phyloP scores from a whole-genome alignment of 2,797 vertebrate species.

The Gephyroberyx darwinii region DNA sequence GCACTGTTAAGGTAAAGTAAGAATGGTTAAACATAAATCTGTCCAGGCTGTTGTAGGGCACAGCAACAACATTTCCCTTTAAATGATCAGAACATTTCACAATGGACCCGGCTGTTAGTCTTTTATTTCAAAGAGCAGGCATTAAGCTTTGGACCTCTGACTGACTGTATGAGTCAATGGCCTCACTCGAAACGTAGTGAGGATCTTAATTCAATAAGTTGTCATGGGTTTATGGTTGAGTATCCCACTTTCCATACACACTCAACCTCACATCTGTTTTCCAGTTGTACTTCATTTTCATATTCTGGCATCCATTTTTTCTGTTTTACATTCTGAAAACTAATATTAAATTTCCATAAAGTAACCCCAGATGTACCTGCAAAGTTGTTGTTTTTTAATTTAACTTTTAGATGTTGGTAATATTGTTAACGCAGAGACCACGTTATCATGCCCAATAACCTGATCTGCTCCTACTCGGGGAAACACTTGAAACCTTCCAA shows the following conservation, averaged over 20 bases:
- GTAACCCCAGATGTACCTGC: conserved; percentile 46
- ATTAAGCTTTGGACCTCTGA: no score
- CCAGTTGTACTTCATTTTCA: conserved; percentile 40
- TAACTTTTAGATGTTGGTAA: conserved; percentile 12
- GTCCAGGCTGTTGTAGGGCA: no score
- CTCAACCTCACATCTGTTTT: conserved; percentile 53
- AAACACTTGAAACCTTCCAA: conserved; percentile 66
- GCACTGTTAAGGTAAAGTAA: no score
- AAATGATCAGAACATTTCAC: no score
- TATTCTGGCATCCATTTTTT: conserved; percentile 40
- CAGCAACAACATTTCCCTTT: no score
- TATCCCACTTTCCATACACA: conserved; percentile 41
- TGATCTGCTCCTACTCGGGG: conserved; percentile 47
- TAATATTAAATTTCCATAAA: conserved; percentile 29
- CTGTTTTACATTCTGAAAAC: conserved; percentile 28
- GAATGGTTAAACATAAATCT: no score
- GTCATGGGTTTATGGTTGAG: conserved; percentile 37
- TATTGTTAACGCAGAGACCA: conserved; percentile 7
- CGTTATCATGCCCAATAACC: conserved; percentile 43
- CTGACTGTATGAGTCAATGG: conserved; percentile 1
- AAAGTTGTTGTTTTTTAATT: conserved; percentile 35
- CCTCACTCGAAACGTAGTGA: conserved; percentile 28
- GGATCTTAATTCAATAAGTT: conserved; percentile 47
- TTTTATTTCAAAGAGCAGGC: no score
- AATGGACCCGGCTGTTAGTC: no score